These are phyloP conservation scores for Chelidonichthys spinosus DNA, from an alignment of 2,797 vertebrate genomes.

Conservation along the genomic window DNA sequence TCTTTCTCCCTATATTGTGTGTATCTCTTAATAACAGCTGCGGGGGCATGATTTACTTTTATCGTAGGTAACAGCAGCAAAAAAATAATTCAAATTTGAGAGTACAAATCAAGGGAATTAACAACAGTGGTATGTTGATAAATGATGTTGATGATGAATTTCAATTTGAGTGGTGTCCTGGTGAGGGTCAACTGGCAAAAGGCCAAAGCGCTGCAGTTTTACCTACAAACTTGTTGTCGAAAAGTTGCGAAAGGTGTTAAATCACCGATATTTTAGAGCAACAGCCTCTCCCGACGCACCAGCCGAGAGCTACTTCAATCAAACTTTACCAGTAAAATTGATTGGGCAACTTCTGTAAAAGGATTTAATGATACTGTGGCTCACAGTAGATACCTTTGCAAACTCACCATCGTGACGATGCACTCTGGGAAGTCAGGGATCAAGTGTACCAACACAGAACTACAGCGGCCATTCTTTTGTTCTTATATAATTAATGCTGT, in stretches of 20 bases:
- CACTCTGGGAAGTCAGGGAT: constrained; percentile 32
- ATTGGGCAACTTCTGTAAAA: constrained; percentile 35
- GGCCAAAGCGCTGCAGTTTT: neutral
- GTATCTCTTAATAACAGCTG: constrained; percentile 28
- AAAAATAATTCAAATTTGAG: neutral
- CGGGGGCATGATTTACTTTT: constrained; percentile 33
- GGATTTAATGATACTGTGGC: constrained; percentile 34
- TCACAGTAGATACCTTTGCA: constrained; percentile 16
- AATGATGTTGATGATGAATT: neutral
- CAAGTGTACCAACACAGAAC: constrained; percentile 43
- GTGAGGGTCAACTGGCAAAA: neutral
- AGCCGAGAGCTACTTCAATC: constrained; percentile 16
- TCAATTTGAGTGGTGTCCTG: neutral
- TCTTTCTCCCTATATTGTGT: constrained; percentile 4
- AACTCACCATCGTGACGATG: constrained; percentile 6
- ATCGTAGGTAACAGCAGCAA: constrained; percentile 31
- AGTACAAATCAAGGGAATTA: constrained; percentile 10
- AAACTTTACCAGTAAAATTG: constrained; percentile 38
- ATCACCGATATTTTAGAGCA: constrained; percentile 23
- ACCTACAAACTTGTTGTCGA: constrained; percentile 2
- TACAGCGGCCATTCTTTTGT: constrained; percentile 32
- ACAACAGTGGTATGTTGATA: neutral
- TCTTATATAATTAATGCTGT: constrained; percentile 61
- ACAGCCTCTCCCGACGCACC: constrained; percentile 22
- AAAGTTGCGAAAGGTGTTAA: constrained; percentile 8